Conservation (phyloP, 2,113 vertebrate genomes). For the Hippocampus zosterae region DNA sequence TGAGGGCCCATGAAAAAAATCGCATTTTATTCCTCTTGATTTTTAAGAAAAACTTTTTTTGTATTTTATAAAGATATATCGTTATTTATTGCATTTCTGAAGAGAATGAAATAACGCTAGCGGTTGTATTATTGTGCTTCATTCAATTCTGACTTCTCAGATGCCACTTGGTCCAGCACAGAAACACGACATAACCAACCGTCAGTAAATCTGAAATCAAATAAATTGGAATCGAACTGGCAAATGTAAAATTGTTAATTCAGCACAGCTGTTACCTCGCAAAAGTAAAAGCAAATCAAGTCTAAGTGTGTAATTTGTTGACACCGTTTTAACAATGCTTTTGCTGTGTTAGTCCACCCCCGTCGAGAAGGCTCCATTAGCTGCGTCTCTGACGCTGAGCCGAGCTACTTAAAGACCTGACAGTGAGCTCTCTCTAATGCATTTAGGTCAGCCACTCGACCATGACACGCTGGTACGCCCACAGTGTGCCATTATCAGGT, state of each 20-base stretch:
- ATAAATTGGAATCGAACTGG: neutral
- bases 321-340: slow-evolving; percentile 40
- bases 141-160: neutral
- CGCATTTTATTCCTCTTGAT: neutral
- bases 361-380: slow-evolving; percentile 66
- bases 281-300: slow-evolving; percentile 12
- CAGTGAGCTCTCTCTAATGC: slow-evolving; percentile 68
- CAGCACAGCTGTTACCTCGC: slow-evolving; percentile 19
- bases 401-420: slow-evolving; percentile 69
- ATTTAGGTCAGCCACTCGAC: slow-evolving; percentile 67
- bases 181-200: neutral
- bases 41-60: neutral
- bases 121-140: neutral
- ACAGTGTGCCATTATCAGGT: slow-evolving; percentile 65
- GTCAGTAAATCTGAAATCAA: neutral
- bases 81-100: neutral
- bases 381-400: slow-evolving; percentile 66
- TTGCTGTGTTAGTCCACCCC: slow-evolving; percentile 62
- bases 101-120: too few species aligned
- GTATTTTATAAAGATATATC: neutral
- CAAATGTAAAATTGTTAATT: slow-evolving; percentile 8
- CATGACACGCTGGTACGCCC: slow-evolving; percentile 62
- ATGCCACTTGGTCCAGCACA: neutral
- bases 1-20: too few species aligned
- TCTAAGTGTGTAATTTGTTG: slow-evolving; percentile 8